phyloP scores from a whole-genome alignment of 1,140 invertebrate genomes.

The Trichonephila inaurata region DNA sequence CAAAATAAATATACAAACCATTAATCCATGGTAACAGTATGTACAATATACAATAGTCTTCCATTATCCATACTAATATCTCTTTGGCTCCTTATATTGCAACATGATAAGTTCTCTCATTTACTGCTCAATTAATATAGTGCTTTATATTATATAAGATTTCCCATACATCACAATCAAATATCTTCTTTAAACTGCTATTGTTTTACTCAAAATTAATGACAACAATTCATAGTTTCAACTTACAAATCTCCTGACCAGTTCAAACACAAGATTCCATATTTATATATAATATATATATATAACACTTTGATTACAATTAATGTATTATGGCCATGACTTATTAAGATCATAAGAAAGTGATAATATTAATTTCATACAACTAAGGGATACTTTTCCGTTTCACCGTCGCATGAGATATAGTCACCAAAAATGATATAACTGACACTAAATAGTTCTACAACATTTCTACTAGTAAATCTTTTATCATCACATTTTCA shows the following conservation, averaged over 20 bases:
- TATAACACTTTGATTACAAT: neutral
- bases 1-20: conserved; percentile 76
- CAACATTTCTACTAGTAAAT: too few species aligned
- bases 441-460: too few species aligned
- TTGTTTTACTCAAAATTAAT: neutral
- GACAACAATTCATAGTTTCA: neutral
- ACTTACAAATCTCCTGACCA: neutral
- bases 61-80: conserved; percentile 36
- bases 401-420: too few species aligned
- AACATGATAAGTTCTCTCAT: conserved; percentile 68
- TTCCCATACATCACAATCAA: neutral
- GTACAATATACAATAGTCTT: conserved; percentile 72
- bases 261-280: neutral
- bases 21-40: conserved; percentile 70
- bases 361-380: neutral
- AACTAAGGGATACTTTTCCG: neutral
- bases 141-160: neutral
- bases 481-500: too few species aligned
- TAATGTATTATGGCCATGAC: neutral
- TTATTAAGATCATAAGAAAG: neutral
- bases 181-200: neutral
- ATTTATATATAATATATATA: neutral
- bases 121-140: conserved; percentile 14
- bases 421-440: too few species aligned
- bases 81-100: conserved; percentile 75